These are phyloP conservation scores for Halcyon senegalensis DNA, from an alignment of 2,113 vertebrate species.

Conservation along the genomic window DNA sequence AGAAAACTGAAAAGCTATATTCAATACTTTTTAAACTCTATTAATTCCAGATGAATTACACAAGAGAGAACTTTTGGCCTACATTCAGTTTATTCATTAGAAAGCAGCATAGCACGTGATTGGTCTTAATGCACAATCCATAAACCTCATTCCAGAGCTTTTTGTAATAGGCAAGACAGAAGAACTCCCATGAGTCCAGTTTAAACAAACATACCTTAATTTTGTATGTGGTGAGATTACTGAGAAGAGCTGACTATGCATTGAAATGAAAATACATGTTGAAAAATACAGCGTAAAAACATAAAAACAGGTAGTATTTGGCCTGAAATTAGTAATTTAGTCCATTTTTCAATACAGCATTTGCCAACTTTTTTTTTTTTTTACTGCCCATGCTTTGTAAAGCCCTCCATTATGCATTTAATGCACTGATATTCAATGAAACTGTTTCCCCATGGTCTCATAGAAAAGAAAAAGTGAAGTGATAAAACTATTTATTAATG, in stretches of 20 bases:
- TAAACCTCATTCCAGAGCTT: not conserved
- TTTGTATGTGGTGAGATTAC: not conserved
- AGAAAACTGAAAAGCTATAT: not conserved
- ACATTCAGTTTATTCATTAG: constrained; percentile 44
- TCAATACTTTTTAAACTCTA: not conserved
- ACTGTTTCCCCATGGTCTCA: not conserved
- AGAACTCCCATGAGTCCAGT: not conserved
- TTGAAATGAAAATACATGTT: not conserved
- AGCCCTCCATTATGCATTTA: not conserved
- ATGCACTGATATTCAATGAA: not conserved
- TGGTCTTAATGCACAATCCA: not conserved
- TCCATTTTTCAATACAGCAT: not conserved
- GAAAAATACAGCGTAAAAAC: not conserved
- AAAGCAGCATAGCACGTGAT: not conserved
- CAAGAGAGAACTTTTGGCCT: not conserved
- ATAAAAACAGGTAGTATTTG: not conserved
- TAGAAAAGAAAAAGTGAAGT: not conserved
- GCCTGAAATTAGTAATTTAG: not conserved
- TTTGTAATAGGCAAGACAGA: not conserved
- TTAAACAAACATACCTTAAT: not conserved
- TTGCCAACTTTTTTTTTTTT: not conserved
- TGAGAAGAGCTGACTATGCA: not conserved
- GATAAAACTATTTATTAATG: not conserved
- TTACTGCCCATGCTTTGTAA: not conserved
- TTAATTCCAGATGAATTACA: not conserved